phyloP scores from a whole-genome alignment of 2,113 vertebrate species.

The Motacilla tschutschensis region DNA sequence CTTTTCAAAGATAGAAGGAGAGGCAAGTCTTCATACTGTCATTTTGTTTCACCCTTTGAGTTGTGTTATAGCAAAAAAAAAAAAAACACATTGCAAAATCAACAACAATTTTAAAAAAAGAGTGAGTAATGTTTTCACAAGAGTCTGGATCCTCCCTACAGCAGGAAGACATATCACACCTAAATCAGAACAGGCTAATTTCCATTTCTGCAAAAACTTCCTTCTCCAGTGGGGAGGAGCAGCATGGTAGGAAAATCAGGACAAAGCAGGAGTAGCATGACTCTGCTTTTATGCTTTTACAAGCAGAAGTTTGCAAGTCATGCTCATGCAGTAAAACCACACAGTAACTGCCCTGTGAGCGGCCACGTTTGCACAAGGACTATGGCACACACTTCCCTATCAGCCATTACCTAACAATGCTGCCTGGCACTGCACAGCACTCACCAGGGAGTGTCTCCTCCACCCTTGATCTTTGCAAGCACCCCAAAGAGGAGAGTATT shows the following conservation, averaged over 20 bases:
- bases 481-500: background rate
- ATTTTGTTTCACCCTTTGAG: background rate
- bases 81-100: background rate
- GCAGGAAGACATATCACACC: background rate
- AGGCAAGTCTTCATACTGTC: background rate
- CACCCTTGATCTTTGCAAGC: background rate
- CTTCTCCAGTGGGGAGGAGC: background rate
- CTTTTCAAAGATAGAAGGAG: background rate
- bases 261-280: background rate
- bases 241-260: fast-evolving
- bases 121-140: background rate
- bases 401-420: background rate
- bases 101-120: background rate
- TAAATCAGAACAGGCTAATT: background rate
- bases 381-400: background rate
- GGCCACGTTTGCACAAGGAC: background rate
- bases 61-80: background rate
- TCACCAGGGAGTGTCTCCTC: background rate
- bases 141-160: background rate
- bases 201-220: background rate
- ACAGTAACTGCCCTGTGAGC: background rate
- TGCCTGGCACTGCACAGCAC: background rate
- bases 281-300: background rate
- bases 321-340: background rate
- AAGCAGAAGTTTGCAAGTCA: slow-evolving; percentile 24